Evolutionary conservation across 2,113 vertebrate genomes (phyloP).

Genomic region (Myotis brandtii): DNA sequence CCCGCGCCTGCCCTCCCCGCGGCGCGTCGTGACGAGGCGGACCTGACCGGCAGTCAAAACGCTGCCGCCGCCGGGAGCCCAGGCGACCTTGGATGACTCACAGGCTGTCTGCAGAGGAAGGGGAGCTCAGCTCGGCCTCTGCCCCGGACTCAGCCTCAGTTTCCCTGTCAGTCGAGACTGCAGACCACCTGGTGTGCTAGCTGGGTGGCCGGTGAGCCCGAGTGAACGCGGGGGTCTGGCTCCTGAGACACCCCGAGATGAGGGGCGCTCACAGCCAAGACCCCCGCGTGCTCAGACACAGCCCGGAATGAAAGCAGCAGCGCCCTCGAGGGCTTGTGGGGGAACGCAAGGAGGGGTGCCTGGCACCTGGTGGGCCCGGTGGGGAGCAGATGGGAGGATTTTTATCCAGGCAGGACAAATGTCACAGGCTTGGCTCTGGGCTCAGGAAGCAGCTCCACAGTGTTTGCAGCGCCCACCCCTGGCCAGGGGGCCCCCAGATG

Average conservation of each 20-base stretch:
- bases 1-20: not conserved
- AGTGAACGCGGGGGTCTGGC: fast-evolving
- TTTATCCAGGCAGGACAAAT: not conserved
- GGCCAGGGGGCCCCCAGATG: not conserved
- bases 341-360: fast-evolving
- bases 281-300: fast-evolving
- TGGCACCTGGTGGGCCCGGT: fast-evolving
- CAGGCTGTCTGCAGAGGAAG: not conserved
- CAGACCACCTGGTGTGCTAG: not conserved
- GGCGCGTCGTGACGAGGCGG: not conserved
- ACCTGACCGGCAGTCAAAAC: conserved; percentile 61
- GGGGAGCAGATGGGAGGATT: fast-evolving
- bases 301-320: fast-evolving
- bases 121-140: not conserved
- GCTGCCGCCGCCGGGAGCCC: not conserved
- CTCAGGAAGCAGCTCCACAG: not conserved
- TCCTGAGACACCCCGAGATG: too few relatives aligned
- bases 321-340: fast-evolving
- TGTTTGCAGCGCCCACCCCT: fast-evolving
- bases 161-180: not conserved
- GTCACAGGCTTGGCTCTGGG: not conserved
- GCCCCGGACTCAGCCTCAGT: conserved; percentile 25
- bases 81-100: conserved; percentile 71
- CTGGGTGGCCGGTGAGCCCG: fast-evolving
- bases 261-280: fast-evolving